Evolutionary conservation across 2,888 invertebrate genomes (phyloP).

Genomic region (Protophormia terraenovae): DNA sequence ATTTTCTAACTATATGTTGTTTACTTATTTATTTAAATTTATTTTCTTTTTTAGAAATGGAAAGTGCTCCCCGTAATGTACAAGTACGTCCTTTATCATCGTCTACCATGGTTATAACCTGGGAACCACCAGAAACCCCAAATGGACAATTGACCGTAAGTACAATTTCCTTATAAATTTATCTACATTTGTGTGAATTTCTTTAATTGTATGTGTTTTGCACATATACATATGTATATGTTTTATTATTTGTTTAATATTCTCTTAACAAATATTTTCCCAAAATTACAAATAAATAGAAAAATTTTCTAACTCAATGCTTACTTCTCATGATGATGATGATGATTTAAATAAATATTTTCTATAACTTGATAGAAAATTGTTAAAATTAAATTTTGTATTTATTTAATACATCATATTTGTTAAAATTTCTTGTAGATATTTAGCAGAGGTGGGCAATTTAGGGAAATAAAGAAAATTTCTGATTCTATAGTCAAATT

Average conservation of each 20-base stretch:
- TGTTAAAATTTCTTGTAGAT: not conserved
- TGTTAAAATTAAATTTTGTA: not conserved
- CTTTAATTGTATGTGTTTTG: constrained; percentile 9
- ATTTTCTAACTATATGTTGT: not conserved
- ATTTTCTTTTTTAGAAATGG: constrained; percentile 88
- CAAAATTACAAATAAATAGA: constrained; percentile 6
- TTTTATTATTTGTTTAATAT: not conserved
- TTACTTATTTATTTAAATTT: too few relatives aligned
- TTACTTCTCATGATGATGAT: too few relatives aligned
- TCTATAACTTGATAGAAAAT: constrained; percentile 13
- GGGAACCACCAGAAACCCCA: constrained; percentile 98
- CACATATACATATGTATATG: too few relatives aligned
- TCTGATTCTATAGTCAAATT: too few relatives aligned
- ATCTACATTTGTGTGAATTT: not conserved
- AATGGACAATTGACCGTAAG: constrained; percentile 98
- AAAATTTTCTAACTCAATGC: not conserved
- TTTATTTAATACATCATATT: constrained; percentile 9
- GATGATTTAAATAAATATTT: constrained; percentile 32
- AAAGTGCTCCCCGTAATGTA: constrained; percentile 96
- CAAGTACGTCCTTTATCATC: constrained; percentile 96
- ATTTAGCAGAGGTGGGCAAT: not conserved
- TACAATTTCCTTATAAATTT: constrained; percentile 65
- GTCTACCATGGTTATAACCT: constrained; percentile 97
- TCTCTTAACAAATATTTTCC: constrained; percentile 12
- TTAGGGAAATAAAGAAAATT: not conserved